phyloP scores from a whole-genome alignment of 2,888 invertebrate species.

The Mythimna lalbum region DNA sequence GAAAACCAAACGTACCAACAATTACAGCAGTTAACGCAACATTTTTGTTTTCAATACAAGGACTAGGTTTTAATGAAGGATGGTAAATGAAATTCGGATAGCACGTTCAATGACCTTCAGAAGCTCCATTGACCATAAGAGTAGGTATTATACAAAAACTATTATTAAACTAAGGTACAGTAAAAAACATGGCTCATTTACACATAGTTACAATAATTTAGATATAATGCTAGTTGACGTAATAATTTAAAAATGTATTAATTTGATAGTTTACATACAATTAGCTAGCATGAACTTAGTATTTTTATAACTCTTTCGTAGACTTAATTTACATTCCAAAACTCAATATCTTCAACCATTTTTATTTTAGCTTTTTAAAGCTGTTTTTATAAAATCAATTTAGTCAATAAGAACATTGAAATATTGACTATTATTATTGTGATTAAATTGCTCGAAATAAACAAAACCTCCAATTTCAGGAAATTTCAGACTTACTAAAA shows the following conservation, averaged over 20 bases:
- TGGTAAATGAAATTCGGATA: background rate
- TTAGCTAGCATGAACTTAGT: background rate
- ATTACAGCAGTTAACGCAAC: too few species aligned
- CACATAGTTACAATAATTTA: slow-evolving; percentile 32
- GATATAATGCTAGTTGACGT: background rate
- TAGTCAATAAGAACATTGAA: background rate
- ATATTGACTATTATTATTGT: background rate
- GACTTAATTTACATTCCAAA: too few species aligned
- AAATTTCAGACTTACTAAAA: background rate
- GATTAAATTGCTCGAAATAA: background rate
- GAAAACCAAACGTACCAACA: too few species aligned
- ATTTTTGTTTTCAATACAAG: background rate
- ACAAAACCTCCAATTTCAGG: background rate
- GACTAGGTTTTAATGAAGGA: background rate
- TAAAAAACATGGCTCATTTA: slow-evolving; percentile 57
- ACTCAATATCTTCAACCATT: too few species aligned
- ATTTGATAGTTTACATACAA: background rate
- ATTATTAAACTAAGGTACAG: slow-evolving; percentile 14
- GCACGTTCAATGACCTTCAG: background rate
- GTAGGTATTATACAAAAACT: slow-evolving; percentile 3
- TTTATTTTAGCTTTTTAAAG: too few species aligned
- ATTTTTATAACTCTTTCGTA: background rate
- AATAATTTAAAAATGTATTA: background rate
- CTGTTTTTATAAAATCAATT: background rate
- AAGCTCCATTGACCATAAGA: background rate